phyloP scores from a whole-genome alignment of 2,113 vertebrate species.

The Podiceps cristatus region DNA sequence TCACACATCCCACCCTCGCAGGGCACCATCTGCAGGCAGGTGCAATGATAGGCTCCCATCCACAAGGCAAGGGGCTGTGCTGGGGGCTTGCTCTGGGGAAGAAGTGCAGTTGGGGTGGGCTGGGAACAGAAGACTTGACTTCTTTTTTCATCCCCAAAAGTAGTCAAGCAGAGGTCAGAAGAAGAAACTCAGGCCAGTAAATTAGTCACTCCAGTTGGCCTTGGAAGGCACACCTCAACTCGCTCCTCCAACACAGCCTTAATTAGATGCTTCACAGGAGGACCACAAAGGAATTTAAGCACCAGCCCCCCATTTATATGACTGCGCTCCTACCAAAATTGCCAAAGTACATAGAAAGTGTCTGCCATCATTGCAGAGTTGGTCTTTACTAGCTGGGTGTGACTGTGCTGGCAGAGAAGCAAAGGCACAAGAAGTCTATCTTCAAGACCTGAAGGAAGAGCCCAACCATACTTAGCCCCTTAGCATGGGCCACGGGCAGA shows the following conservation, averaged over 20 bases:
- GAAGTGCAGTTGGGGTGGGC: background rate
- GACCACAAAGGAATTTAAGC: background rate
- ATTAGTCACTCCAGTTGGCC: background rate
- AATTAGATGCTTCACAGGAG: background rate
- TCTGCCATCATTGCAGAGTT: background rate
- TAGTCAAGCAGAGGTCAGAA: background rate
- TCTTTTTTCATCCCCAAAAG: background rate
- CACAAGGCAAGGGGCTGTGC: background rate
- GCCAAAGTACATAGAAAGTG: background rate
- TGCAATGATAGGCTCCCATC: background rate
- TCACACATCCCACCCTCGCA: background rate
- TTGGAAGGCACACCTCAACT: background rate
- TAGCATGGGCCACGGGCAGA: background rate
- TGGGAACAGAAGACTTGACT: background rate
- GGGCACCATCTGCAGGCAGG: rapidly evolving
- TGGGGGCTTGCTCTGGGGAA: background rate
- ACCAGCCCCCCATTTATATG: background rate
- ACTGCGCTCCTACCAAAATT: background rate
- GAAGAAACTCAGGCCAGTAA: background rate
- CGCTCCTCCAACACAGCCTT: background rate
- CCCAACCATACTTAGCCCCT: background rate
- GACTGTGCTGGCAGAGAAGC: background rate
- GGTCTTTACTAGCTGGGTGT: background rate
- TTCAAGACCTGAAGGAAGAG: background rate
- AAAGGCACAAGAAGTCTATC: background rate